These are phyloP conservation scores for Vannuccia rotundouncinata DNA, from an alignment of 2,888 invertebrate species.

Conservation along the genomic window DNA sequence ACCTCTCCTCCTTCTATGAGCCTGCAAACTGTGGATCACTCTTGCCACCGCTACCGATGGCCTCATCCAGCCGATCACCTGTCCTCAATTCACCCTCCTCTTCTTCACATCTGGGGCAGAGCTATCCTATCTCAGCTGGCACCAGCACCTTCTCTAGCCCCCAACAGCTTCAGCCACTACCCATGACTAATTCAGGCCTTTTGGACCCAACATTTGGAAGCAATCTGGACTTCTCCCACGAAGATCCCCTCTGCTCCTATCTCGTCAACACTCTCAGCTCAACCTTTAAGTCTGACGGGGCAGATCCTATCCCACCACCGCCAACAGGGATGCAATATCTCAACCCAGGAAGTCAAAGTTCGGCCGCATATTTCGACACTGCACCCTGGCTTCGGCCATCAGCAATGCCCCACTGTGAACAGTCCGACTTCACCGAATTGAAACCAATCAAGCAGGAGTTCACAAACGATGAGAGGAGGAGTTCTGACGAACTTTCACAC, in stretches of 20 bases:
- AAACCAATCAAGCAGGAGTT: constrained; percentile 5
- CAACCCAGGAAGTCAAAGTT: background rate
- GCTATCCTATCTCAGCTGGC: background rate
- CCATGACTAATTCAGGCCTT: background rate
- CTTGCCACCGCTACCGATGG: background rate
- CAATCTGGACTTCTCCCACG: background rate
- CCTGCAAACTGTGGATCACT: too few relatives aligned
- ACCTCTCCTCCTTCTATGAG: background rate
- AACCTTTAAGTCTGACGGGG: background rate
- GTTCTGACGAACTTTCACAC: background rate
- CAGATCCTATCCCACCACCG: background rate
- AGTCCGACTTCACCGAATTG: background rate
- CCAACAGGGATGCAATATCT: background rate
- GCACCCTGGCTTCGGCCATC: background rate
- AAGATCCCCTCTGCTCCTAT: constrained; percentile 7
- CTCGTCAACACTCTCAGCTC: constrained; percentile 6
- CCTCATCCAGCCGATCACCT: background rate
- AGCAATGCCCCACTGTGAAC: background rate
- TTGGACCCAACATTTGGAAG: background rate
- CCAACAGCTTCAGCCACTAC: background rate
- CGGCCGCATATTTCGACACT: background rate
- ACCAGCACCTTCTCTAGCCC: constrained; percentile 3
- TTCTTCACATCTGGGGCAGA: background rate
- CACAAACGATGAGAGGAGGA: background rate
- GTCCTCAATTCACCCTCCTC: background rate